Conservation (phyloP, 2,113 vertebrate genomes). For the Aegotheles bennettii region DNA sequence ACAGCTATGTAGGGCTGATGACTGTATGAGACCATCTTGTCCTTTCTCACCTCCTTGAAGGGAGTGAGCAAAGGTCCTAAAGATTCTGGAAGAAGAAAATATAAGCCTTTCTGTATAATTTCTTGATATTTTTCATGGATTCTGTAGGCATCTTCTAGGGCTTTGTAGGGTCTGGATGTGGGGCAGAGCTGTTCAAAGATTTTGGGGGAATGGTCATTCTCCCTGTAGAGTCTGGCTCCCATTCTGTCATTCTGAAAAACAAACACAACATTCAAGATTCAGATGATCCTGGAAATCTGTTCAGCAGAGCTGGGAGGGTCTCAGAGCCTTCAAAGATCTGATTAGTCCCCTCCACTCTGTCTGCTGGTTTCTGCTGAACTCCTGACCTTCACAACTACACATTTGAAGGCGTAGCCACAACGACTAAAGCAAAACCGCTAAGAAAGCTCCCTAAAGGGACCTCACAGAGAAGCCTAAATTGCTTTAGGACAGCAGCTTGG, state of each 20-base stretch:
- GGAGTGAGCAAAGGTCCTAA: neutral
- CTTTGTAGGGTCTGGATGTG: neutral
- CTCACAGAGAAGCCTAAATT: neutral
- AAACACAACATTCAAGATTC: neutral
- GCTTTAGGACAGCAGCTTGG: neutral
- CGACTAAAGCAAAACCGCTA: slow-evolving; percentile 2
- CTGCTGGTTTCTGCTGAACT: neutral
- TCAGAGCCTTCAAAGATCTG: neutral
- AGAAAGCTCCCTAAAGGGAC: neutral
- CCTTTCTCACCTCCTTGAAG: neutral
- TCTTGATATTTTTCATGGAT: neutral
- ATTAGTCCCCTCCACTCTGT: neutral
- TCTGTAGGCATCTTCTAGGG: neutral
- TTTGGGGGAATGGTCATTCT: neutral
- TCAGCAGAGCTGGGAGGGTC: neutral
- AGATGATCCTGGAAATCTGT: neutral
- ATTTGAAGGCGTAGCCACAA: slow-evolving; percentile 42
- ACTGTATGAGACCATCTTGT: neutral
- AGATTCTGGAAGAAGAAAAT: neutral
- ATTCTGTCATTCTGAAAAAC: neutral
- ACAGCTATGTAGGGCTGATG: neutral
- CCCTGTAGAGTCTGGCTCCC: neutral
- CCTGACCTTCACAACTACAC: slow-evolving; percentile 15
- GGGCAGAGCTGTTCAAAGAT: neutral
- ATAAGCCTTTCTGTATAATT: neutral